Percentiles rank a stretch among this genome's conserved stretches.
Evolutionary conservation across 2,113 vertebrate species (phyloP).

Genomic region (Toxotes jaculatrix): DNA sequence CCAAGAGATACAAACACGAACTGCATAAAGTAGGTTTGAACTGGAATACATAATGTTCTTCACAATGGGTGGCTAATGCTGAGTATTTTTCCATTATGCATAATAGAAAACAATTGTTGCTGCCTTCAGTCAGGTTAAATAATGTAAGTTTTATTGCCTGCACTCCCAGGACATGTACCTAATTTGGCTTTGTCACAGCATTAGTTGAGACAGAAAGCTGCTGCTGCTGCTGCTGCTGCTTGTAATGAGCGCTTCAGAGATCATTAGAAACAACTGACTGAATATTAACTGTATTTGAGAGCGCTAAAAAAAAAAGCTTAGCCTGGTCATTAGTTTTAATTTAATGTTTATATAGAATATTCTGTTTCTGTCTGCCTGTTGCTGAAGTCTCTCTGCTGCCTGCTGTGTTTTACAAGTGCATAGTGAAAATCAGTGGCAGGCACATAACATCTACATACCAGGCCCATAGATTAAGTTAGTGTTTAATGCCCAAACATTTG

Average conservation of each 20-base stretch:
- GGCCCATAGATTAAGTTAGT: conserved; percentile 24
- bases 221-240: not conserved
- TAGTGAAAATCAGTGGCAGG: not conserved
- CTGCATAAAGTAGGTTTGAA: not conserved
- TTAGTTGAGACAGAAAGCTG: not conserved
- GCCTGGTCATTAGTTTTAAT: not conserved
- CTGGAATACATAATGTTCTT: not conserved
- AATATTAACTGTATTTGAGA: not conserved
- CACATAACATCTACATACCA: conserved; percentile 7
- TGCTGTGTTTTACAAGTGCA: conserved; percentile 5
- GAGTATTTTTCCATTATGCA: not conserved
- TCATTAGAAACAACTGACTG: not conserved
- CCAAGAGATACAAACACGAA: not conserved
- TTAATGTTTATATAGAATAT: not conserved
- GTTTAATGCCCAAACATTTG: not conserved
- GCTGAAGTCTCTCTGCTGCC: not conserved
- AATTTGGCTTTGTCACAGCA: not conserved
- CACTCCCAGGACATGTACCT: not conserved
- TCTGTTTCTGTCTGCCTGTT: not conserved
- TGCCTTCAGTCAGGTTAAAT: conserved; percentile 3
- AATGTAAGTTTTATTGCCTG: not conserved
- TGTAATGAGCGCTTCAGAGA: not conserved
- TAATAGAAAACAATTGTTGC: conserved; percentile 6
- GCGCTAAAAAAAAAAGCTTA: not conserved
- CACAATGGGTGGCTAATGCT: not conserved